phyloP scores from a whole-genome alignment of 2,888 invertebrate genomes.

The Trisateles emortualis region DNA sequence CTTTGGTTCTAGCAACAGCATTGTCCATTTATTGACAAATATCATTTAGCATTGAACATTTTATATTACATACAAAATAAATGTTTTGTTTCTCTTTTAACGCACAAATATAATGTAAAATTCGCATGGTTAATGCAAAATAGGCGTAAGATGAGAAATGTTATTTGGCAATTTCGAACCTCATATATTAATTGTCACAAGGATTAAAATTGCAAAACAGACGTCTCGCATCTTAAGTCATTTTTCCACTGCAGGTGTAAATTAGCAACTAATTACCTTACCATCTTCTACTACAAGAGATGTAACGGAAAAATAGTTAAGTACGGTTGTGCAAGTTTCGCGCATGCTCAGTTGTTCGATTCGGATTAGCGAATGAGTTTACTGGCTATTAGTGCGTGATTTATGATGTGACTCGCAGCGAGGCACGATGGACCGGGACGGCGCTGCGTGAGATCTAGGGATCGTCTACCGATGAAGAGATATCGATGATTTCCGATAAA shows the following conservation, averaged over 20 bases:
- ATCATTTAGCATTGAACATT: too few relatives aligned
- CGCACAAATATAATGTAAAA: too few relatives aligned
- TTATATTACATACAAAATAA: too few relatives aligned
- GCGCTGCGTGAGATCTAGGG: constrained; percentile 77
- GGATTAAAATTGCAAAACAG: too few relatives aligned
- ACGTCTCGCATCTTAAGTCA: too few relatives aligned
- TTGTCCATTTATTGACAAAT: too few relatives aligned
- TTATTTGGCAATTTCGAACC: too few relatives aligned
- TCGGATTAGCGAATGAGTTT: constrained; percentile 85
- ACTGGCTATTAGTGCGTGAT: constrained; percentile 83
- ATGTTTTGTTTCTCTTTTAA: too few relatives aligned
- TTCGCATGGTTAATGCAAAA: too few relatives aligned
- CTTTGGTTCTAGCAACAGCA: too few relatives aligned
- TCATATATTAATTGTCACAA: too few relatives aligned
- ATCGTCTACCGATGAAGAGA: constrained; percentile 40
- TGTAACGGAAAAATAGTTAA: constrained; percentile 35
- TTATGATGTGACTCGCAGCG: constrained; percentile 79
- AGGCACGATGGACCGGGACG: constrained; percentile 69
- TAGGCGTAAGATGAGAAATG: too few relatives aligned
- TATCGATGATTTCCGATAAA: constrained; percentile 32
- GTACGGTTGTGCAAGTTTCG: constrained; percentile 47
- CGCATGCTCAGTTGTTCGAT: constrained; percentile 66
- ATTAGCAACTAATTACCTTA: constrained; percentile 9
- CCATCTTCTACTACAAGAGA: constrained; percentile 4
- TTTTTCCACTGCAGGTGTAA: constrained; percentile 1